Evolutionary conservation across 1,140 invertebrate species (phyloP).

Genomic region (Pseudomyrmex cubaensis): DNA sequence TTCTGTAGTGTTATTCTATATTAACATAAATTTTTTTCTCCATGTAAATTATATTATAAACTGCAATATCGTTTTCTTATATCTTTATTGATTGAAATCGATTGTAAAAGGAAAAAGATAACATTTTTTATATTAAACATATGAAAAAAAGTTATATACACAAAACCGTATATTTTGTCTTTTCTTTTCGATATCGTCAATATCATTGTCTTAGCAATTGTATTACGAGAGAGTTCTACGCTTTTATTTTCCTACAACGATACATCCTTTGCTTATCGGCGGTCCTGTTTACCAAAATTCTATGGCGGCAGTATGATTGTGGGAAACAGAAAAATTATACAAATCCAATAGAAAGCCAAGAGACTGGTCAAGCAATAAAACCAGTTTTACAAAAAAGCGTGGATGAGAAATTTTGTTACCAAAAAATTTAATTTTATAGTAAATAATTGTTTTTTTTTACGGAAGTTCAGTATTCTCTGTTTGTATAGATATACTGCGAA

Average conservation of each 20-base stretch:
- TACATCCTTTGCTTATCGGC: constrained; percentile 44
- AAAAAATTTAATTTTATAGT: constrained; percentile 69
- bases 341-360: constrained; percentile 15
- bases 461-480: constrained; percentile 59
- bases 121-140: not conserved
- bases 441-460: constrained; percentile 70
- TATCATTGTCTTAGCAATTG: not conserved
- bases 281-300: constrained; percentile 56
- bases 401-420: constrained; percentile 74
- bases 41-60: not conserved
- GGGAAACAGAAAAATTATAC: constrained; percentile 63
- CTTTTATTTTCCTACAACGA: constrained; percentile 7
- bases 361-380: not conserved
- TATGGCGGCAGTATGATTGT: constrained; percentile 65
- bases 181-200: no score
- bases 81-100: not conserved
- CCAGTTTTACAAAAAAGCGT: constrained; percentile 10
- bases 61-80: not conserved
- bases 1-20: not conserved
- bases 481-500: no score
- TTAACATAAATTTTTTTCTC: not conserved
- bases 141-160: no score
- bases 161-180: no score
- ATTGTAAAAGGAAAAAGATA: not conserved
- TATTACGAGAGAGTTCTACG: not conserved